Percentiles rank a stretch among this genome's conserved stretches.
These are phyloP conservation scores for Spea multiplicata DNA, from an alignment of 2,113 vertebrate genomes.

Conservation along the genomic window DNA sequence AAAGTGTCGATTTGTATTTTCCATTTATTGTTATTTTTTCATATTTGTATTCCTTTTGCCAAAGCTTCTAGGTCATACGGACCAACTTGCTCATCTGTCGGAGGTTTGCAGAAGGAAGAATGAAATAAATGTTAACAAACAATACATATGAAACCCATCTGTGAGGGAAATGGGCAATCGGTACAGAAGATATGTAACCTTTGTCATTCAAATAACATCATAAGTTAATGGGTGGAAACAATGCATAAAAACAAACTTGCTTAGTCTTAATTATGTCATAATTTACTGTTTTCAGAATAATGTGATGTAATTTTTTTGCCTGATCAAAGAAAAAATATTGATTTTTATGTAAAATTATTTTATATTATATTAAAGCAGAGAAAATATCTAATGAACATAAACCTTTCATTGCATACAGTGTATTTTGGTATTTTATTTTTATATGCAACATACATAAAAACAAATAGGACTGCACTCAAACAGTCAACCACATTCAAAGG, in stretches of 20 bases:
- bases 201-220: neutral
- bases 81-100: conserved; percentile 62
- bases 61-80: conserved; percentile 78
- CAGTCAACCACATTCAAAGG: no score
- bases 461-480: no score
- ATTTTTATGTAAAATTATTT: neutral
- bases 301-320: neutral
- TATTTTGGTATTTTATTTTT: no score
- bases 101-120: conserved; percentile 70
- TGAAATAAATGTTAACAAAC: conserved; percentile 54
- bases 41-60: conserved; percentile 73
- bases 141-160: neutral
- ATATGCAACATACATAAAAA: no score
- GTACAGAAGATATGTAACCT: neutral
- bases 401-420: neutral
- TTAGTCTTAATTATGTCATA: neutral
- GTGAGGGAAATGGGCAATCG: neutral
- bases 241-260: neutral
- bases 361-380: neutral
- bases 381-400: neutral
- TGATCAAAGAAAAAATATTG: neutral
- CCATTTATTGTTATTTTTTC: conserved; percentile 49
- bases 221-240: neutral
- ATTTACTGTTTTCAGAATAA: neutral
- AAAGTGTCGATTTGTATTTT: conserved; percentile 53